phyloP scores from a whole-genome alignment of 1,140 invertebrate genomes.

The Brachionus koreanus region DNA sequence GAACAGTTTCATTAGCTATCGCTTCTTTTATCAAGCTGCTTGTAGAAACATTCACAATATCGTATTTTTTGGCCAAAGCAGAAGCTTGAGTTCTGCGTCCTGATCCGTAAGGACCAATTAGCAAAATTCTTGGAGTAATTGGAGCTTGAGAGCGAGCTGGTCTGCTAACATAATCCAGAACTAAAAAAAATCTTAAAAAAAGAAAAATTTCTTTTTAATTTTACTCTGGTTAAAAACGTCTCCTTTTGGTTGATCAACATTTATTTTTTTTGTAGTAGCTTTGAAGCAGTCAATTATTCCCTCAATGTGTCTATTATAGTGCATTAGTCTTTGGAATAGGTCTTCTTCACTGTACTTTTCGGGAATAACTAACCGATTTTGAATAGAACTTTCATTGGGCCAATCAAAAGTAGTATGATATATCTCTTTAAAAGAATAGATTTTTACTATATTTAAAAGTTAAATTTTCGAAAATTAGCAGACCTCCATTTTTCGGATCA shows the following conservation, averaged over 20 bases:
- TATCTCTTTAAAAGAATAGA: constrained; percentile 56
- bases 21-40: constrained; percentile 57
- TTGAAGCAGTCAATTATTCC: constrained; percentile 51
- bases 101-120: constrained; percentile 56
- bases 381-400: constrained; percentile 51
- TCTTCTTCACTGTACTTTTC: constrained; percentile 52
- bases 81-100: constrained; percentile 56
- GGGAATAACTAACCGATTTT: constrained; percentile 50
- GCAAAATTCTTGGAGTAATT: constrained; percentile 55
- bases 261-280: constrained; percentile 51
- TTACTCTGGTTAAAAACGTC: constrained; percentile 58
- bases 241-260: constrained; percentile 59
- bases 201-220: not conserved
- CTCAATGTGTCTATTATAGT: constrained; percentile 52
- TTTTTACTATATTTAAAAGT: no score
- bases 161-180: constrained; percentile 25
- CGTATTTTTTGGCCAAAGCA: constrained; percentile 57
- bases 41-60: constrained; percentile 57
- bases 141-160: constrained; percentile 53
- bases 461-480: not conserved
- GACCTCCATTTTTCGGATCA: constrained; percentile 56
- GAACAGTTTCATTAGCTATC: constrained; percentile 53
- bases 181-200: not conserved
- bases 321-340: constrained; percentile 52
- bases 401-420: constrained; percentile 59